Percentiles rank a stretch among this genome's conserved stretches.
Conservation (phyloP, 2,113 vertebrate genomes). For the Scopus umbretta region DNA sequence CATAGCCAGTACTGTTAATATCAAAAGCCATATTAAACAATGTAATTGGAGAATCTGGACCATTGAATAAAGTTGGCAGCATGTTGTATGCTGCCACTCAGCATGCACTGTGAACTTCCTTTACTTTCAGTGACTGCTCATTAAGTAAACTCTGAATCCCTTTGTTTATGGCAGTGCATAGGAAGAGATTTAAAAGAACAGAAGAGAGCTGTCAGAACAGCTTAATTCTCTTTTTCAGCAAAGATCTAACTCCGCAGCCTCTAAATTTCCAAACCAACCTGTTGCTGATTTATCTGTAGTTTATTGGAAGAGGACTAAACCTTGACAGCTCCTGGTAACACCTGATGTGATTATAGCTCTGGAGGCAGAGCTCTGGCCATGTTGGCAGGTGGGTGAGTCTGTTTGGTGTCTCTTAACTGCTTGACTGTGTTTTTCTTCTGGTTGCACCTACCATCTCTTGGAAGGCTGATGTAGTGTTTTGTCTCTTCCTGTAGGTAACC, state of each 20-base stretch:
- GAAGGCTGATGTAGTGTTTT: not conserved
- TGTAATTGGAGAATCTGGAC: not conserved
- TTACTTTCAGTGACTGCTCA: not conserved
- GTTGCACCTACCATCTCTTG: not conserved
- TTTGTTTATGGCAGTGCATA: not conserved
- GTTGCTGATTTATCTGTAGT: not conserved
- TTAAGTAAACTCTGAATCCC: not conserved
- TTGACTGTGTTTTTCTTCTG: not conserved
- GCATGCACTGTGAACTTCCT: not conserved
- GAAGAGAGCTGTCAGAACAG: not conserved
- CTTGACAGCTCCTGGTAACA: not conserved
- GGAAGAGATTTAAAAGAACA: not conserved
- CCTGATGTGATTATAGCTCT: not conserved
- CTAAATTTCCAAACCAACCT: not conserved
- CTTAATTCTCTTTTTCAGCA: not conserved
- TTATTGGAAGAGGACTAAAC: not conserved
- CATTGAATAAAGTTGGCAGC: not conserved
- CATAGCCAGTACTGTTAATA: not conserved
- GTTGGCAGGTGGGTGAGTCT: not conserved
- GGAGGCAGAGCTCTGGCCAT: not conserved
- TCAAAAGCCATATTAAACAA: not conserved
- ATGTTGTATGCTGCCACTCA: not conserved
- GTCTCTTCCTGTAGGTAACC: not conserved
- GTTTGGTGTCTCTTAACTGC: not conserved
- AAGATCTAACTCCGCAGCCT: not conserved